Percentiles rank a stretch among this genome's conserved stretches.
These are phyloP conservation scores for Drosophila miranda DNA, from an alignment of 1,140 invertebrate species.

Conservation along the genomic window DNA sequence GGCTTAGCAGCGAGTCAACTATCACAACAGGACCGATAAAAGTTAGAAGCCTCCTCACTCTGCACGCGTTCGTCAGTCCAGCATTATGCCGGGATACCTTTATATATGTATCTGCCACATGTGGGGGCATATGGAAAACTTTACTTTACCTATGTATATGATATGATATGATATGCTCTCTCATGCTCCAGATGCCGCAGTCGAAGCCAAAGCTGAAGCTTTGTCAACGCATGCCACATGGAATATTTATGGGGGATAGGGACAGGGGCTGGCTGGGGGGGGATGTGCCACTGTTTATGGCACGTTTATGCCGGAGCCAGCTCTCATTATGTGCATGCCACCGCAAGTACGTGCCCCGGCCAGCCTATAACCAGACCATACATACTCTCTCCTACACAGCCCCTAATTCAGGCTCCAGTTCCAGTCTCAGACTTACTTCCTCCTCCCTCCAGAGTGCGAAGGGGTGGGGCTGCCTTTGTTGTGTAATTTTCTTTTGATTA, in stretches of 20 bases:
- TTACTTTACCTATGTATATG: slow-evolving; percentile 49
- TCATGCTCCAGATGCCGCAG: slow-evolving; percentile 63
- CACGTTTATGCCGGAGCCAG: slow-evolving; percentile 52
- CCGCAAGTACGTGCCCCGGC: slow-evolving; percentile 38
- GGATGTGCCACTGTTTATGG: slow-evolving; percentile 47
- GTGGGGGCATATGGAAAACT: slow-evolving; percentile 20
- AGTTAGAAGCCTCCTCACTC: slow-evolving; percentile 33
- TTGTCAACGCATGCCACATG: slow-evolving; percentile 64
- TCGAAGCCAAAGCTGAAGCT: slow-evolving; percentile 44
- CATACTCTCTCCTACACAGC: slow-evolving; percentile 15
- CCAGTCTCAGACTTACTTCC: slow-evolving; percentile 22
- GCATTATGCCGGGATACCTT: slow-evolving; percentile 14
- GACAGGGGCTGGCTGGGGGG: background rate
- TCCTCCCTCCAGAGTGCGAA: background rate
- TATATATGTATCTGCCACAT: background rate
- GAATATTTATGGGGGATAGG: slow-evolving; percentile 35
- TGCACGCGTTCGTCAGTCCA: slow-evolving; percentile 17
- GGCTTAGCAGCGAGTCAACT: slow-evolving; percentile 74
- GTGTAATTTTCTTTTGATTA: slow-evolving; percentile 72
- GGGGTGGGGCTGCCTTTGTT: slow-evolving; percentile 37
- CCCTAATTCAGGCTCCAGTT: slow-evolving; percentile 22
- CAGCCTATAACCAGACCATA: slow-evolving; percentile 41
- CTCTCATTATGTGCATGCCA: slow-evolving; percentile 41
- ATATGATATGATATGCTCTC: slow-evolving; percentile 67
- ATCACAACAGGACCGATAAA: slow-evolving; percentile 77